Base-by-base conservation (phyloP, 2,113 vertebrate genomes). In the Microtus oregoni region DNA sequence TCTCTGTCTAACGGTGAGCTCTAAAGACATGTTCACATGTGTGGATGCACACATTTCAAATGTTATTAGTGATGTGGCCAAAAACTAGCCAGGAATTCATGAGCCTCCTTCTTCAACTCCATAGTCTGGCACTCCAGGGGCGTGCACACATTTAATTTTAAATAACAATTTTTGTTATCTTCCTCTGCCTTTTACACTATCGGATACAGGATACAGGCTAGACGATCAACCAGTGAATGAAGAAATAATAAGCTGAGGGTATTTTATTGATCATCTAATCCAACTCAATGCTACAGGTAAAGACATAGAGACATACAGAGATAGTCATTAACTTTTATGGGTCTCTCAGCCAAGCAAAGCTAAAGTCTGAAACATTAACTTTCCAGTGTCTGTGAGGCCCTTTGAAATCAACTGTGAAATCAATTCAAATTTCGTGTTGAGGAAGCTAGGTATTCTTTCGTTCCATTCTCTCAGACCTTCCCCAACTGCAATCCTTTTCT, bases 151-250 rank as follows among this genome's bases (percentile, higher is more conserved):
- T 77, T 82, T 79, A 96, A 85, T 92, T 96, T 94, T 61, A 94
- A 92, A 86, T 87, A 82, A 65, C 13, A 47, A 9, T 38, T 32
- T 92, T 93, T 50, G n/a, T 86, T 93, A 79, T 81, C 35, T 90
- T 32, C 55, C 26, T 70, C 38, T 83, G 17, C 32, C n/a, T 96
- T 75, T 26, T 52, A 35, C 22, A 76, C 24, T 87, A 19, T 52
- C 14, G 72, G 73, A 65, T 73, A 76, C 7, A 91, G 79, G 73
- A 58, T 73, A 76, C 7, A 91, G 44, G 7, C 4, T 83, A 61
- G 38, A 93, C 50, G 38, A 22, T 94, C 11, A 91, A 89, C 72
- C 14, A 89, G 24, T 96, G 52, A 93, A 92, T 73, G 52, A 94
- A 86, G 12, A 92, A 81, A 86, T 86, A 89, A 83, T 77, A 81